These are phyloP conservation scores for Nezara viridula DNA, from an alignment of 2,888 invertebrate species.

Conservation along the genomic window DNA sequence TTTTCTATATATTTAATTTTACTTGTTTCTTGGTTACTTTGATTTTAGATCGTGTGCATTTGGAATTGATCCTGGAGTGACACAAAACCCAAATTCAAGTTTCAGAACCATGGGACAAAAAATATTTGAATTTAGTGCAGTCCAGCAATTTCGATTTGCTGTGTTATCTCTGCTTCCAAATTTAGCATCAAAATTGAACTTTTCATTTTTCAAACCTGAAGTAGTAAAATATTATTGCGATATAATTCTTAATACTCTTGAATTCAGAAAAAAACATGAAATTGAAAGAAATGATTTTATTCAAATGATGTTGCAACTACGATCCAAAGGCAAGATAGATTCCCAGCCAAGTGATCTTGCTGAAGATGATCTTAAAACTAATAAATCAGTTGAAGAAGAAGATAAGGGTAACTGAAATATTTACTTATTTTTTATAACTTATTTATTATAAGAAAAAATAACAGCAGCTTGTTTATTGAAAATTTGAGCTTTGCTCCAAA, in stretches of 20 bases:
- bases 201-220: conserved; percentile 33
- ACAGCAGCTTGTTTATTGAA: too few species aligned
- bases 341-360: not conserved
- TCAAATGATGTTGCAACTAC: conserved; percentile 53
- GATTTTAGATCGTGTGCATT: conserved; percentile 59
- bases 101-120: conserved; percentile 53
- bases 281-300: conserved; percentile 56
- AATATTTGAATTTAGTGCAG: conserved; percentile 45
- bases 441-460: too few species aligned
- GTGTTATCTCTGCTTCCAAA: conserved; percentile 40
- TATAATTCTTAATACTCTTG: conserved; percentile 47
- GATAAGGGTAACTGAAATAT: conserved; percentile 17
- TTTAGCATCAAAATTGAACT: conserved; percentile 39
- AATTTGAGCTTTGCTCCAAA: too few species aligned
- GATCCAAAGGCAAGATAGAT: conserved; percentile 55
- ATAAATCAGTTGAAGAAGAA: not conserved
- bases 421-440: too few species aligned
- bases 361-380: conserved; percentile 29
- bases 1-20: not conserved
- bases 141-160: conserved; percentile 40
- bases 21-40: not conserved
- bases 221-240: conserved; percentile 52
- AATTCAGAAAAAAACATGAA: conserved; percentile 35
- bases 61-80: conserved; percentile 52
- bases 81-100: conserved; percentile 51